Evolutionary conservation across 1,140 invertebrate species (phyloP).

Genomic region (Ips nitidus): DNA sequence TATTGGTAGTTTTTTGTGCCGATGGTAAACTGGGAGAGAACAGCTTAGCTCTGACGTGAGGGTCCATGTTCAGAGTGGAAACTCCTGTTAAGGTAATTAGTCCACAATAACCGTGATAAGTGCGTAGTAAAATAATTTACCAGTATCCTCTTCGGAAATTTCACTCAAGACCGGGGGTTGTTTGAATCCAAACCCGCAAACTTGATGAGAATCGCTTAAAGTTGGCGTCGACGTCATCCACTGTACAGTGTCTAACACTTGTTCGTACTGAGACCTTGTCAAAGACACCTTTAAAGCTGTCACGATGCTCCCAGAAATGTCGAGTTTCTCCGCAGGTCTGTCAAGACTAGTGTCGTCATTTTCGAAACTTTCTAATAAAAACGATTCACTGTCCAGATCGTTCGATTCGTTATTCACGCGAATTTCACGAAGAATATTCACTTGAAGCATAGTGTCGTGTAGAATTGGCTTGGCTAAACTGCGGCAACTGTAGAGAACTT

Average conservation of each 20-base stretch:
- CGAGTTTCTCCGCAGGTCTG: slow-evolving; percentile 29
- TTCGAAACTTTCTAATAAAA: slow-evolving; percentile 43
- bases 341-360: slow-evolving; percentile 1
- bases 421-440: slow-evolving; percentile 59
- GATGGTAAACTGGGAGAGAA: slow-evolving; percentile 39
- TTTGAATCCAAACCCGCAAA: slow-evolving; percentile 31
- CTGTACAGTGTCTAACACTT: slow-evolving; percentile 76
- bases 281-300: slow-evolving; percentile 82
- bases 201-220: slow-evolving; percentile 34
- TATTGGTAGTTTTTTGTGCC: slow-evolving; percentile 16
- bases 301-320: slow-evolving; percentile 79
- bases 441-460: slow-evolving; percentile 79
- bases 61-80: slow-evolving; percentile 61
- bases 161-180: slow-evolving; percentile 41
- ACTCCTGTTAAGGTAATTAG: slow-evolving; percentile 42
- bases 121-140: slow-evolving; percentile 2
- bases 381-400: slow-evolving; percentile 20
- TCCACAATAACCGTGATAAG: not conserved
- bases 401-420: slow-evolving; percentile 20
- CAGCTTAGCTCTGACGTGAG: slow-evolving; percentile 58
- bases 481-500: slow-evolving; percentile 69
- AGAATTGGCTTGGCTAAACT: slow-evolving; percentile 70
- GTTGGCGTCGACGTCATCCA: slow-evolving; percentile 45
- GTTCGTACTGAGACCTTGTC: slow-evolving; percentile 84
- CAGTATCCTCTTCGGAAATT: slow-evolving; percentile 54